Percentiles rank a stretch among this genome's conserved stretches.
Conservation (phyloP, 2,797 vertebrate genomes). For the Danio aesculapii region DNA sequence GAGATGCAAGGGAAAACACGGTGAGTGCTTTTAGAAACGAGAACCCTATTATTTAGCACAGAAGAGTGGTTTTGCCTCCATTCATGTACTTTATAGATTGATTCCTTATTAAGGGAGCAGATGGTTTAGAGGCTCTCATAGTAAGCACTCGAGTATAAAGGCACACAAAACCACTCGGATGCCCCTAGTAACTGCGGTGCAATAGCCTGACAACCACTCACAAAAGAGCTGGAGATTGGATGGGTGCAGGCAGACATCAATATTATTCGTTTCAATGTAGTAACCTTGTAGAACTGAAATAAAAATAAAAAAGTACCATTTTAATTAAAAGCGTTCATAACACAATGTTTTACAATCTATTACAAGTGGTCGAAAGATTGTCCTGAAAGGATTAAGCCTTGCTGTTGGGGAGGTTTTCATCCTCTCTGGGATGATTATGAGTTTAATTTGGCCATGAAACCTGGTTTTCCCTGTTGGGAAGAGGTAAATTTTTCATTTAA, state of each 20-base stretch:
- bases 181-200: background rate
- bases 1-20: conserved; percentile 77
- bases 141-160: background rate
- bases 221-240: background rate
- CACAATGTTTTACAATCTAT: too few species aligned
- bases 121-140: background rate
- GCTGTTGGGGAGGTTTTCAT: too few species aligned
- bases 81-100: background rate
- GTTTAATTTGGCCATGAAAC: too few species aligned
- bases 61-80: background rate
- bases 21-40: conserved; percentile 73
- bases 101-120: background rate
- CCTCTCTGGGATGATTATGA: too few species aligned
- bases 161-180: background rate
- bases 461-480: too few species aligned
- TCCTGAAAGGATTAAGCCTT: too few species aligned
- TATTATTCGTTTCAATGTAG: background rate
- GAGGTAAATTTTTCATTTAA: too few species aligned
- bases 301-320: too few species aligned
- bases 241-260: background rate
- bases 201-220: background rate
- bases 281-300: background rate
- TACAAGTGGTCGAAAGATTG: too few species aligned
- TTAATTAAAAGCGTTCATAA: background rate
- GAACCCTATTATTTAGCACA: conserved; percentile 7